These are phyloP conservation scores for Protobothrops flavoviridis DNA, from an alignment of 2,113 vertebrate genomes.

Conservation along the genomic window DNA sequence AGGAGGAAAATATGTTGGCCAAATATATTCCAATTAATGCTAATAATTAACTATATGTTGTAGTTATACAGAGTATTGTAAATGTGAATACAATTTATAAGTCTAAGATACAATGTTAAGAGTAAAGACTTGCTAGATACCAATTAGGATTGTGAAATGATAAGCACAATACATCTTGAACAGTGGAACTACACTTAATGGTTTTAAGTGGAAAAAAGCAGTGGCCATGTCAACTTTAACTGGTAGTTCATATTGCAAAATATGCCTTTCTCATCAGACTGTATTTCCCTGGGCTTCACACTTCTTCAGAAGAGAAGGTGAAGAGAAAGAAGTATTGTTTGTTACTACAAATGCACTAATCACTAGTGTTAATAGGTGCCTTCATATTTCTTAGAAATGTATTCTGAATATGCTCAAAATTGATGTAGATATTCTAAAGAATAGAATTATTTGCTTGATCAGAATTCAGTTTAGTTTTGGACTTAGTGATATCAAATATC, in stretches of 20 bases:
- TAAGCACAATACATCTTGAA: neutral
- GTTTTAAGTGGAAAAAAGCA: neutral
- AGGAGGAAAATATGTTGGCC: neutral
- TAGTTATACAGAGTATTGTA: neutral
- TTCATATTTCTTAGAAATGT: neutral
- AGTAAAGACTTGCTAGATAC: neutral
- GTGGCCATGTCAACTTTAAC: neutral
- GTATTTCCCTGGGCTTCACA: neutral
- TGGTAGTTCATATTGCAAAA: neutral
- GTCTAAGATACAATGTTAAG: neutral
- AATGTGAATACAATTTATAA: neutral
- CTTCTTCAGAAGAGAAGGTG: neutral
- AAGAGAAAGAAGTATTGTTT: neutral
- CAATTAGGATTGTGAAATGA: neutral
- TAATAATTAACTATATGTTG: neutral
- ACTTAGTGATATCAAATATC: neutral
- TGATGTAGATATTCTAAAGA: neutral
- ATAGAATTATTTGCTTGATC: too few species aligned
- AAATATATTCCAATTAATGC: neutral
- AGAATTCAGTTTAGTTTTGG: neutral
- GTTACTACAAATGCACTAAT: neutral
- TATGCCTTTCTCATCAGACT: neutral
- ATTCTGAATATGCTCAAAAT: neutral
- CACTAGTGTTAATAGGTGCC: neutral
- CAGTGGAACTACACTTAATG: neutral